phyloP scores from a whole-genome alignment of 2,888 invertebrate species.

The Leucoptera coffeella region DNA sequence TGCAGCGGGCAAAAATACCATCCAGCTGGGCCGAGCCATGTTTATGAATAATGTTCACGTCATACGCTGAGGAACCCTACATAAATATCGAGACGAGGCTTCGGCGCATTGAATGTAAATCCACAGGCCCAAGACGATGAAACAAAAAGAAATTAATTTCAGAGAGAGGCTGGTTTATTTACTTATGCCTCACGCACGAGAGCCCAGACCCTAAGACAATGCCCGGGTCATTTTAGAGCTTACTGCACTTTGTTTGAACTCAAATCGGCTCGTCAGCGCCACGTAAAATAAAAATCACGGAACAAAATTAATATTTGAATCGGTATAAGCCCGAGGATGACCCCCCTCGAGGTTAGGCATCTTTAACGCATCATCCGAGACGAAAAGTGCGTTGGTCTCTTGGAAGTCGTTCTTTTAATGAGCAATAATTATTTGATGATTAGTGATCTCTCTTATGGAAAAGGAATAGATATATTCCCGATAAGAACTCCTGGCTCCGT shows the following conservation, averaged over 20 bases:
- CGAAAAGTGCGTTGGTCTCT: too few relatives aligned
- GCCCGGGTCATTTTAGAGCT: too few relatives aligned
- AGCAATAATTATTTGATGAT: slow-evolving; percentile 29
- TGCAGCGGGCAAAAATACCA: slow-evolving; percentile 44
- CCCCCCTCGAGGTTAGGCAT: slow-evolving; percentile 38
- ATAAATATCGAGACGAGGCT: slow-evolving; percentile 47
- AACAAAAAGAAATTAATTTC: slow-evolving; percentile 53
- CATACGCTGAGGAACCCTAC: slow-evolving; percentile 40
- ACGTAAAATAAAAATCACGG: too few relatives aligned
- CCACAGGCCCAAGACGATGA: slow-evolving; percentile 41
- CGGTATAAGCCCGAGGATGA: slow-evolving; percentile 10
- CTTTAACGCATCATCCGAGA: slow-evolving; percentile 27
- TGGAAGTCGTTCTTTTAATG: slow-evolving; percentile 13
- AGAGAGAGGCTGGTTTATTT: slow-evolving; percentile 42
- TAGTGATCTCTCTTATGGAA: slow-evolving; percentile 26
- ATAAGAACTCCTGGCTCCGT: slow-evolving; percentile 18
- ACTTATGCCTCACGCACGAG: slow-evolving; percentile 14
- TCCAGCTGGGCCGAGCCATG: slow-evolving; percentile 30
- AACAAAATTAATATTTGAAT: slow-evolving; percentile 1
- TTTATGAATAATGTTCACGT: slow-evolving; percentile 48
- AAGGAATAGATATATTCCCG: slow-evolving; percentile 16
- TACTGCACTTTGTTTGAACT: too few relatives aligned
- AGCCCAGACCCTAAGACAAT: too few relatives aligned
- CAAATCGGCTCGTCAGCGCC: too few relatives aligned
- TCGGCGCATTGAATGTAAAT: slow-evolving; percentile 52